Evolutionary conservation across 2,888 invertebrate genomes (phyloP).

Genomic region (Euplagia quadripunctaria): DNA sequence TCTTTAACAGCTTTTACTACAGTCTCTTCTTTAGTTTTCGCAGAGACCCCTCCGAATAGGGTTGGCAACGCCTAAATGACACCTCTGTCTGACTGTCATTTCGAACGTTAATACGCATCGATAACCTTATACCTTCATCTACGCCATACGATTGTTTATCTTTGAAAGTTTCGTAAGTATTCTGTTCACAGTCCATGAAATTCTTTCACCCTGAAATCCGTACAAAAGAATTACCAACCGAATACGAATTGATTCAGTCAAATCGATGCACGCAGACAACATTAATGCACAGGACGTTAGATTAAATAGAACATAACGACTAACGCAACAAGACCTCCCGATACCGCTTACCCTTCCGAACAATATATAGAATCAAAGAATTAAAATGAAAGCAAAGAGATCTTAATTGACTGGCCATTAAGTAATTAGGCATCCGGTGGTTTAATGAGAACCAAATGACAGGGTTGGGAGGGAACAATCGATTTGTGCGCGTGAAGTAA

Average conservation of each 20-base stretch:
- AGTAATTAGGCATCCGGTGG: conserved; percentile 81
- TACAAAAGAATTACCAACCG: conserved; percentile 63
- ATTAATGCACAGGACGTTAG: conserved; percentile 63
- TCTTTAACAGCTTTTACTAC: too few species aligned
- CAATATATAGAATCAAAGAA: conserved; percentile 42
- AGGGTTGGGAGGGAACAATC: conserved; percentile 78
- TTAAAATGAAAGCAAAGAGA: conserved; percentile 65
- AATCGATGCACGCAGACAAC: conserved; percentile 58
- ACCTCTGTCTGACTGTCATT: not conserved
- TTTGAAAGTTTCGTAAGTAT: not conserved
- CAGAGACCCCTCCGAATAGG: not conserved
- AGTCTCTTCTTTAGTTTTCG: not conserved
- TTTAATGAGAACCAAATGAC: conserved; percentile 85
- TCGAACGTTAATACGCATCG: not conserved
- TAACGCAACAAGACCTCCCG: conserved; percentile 51
- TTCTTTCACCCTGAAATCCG: conserved; percentile 56
- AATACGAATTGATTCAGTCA: too few species aligned
- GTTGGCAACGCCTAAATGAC: not conserved
- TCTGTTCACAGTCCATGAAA: conserved; percentile 52
- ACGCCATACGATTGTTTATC: not conserved
- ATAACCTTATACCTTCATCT: not conserved
- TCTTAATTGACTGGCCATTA: conserved; percentile 75
- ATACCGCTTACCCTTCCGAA: conserved; percentile 29
- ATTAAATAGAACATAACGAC: conserved; percentile 67
- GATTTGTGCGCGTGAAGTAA: conserved; percentile 83